These are phyloP conservation scores for Sylvia borin DNA, from an alignment of 2,797 vertebrate genomes.

Conservation along the genomic window DNA sequence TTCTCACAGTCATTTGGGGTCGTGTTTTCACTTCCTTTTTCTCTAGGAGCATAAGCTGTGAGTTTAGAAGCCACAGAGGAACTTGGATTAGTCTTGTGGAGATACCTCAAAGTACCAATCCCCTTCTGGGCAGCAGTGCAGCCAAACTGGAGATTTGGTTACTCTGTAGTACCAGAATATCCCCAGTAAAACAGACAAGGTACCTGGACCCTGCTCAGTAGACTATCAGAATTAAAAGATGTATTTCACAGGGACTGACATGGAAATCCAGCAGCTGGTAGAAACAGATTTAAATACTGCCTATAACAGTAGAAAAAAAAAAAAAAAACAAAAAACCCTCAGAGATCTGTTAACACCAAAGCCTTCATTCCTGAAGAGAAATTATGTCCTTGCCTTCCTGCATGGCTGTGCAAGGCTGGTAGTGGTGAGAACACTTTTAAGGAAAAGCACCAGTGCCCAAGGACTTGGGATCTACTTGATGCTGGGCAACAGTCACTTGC, in stretches of 20 bases:
- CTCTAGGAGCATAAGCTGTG: not conserved
- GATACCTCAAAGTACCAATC: not conserved
- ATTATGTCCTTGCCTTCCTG: not conserved
- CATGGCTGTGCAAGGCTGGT: not conserved
- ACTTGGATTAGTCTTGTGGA: not conserved
- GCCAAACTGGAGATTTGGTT: not conserved
- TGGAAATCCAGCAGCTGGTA: not conserved
- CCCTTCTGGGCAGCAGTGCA: not conserved
- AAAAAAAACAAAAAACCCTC: not conserved
- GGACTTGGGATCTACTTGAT: not conserved
- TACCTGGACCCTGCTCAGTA: not conserved
- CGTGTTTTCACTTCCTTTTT: not conserved
- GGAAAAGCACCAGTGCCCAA: not conserved
- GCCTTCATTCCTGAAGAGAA: not conserved
- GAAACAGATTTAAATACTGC: not conserved
- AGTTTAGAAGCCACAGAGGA: not conserved
- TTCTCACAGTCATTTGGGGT: not conserved
- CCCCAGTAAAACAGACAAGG: not conserved
- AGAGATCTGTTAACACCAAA: not conserved
- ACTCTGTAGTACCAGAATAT: not conserved
- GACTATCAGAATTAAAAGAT: not conserved
- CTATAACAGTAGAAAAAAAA: not conserved
- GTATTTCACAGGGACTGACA: not conserved
- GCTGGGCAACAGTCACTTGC: not conserved
- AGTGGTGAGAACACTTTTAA: not conserved